Evolutionary conservation across 2,797 vertebrate genomes (phyloP), one percentile per base, ranked within the genome.

Genomic region (Hoplostethus atlanticus): DNA sequence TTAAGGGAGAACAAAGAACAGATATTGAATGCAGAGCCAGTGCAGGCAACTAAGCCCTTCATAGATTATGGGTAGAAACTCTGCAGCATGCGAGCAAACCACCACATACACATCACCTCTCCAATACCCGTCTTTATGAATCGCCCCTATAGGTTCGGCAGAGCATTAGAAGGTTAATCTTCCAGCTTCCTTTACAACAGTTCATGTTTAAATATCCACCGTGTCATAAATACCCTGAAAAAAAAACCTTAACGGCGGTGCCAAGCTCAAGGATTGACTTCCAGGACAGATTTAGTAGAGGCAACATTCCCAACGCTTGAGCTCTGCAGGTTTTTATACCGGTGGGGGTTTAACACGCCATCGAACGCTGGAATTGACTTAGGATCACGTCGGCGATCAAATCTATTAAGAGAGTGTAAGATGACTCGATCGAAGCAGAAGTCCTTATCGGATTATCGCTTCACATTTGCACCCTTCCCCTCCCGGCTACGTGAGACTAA

Each of bases 271-370:
- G 13, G 60, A 73, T 21, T 70, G 48, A 73, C 77, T 51, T 73
- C 10, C 58, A 47, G 68, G 77, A 79, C 75, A 70, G 68, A 78
- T 83, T 79, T 74, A 68, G 66, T 40, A 12, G 31, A 80, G 31
- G 48, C 30, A 66, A 50, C 66, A 68, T 58, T 73, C 60, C 73
- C 63, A 77, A 77, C 76, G 31, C 56, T 72, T 81, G 65, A 79
- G 38, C 82, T 77, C 57, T 11, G 21, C 13, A 60, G 57, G 75
- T 21, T 77, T 85, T 86, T 80, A 60, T 64, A 71, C 21, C 21
- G 21, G 21, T 56, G 40, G 54, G 12, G 40, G 21, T 64, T 85
- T 81, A 85, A 81, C 62, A 77, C 71, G 70, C 73, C 56, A 80
- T 68, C 61, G 71, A 4, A 34, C 34, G 6, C 34, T 5, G 4